Conservation (phyloP, 1,140 invertebrate species). For the Cotesia vestalis region DNA sequence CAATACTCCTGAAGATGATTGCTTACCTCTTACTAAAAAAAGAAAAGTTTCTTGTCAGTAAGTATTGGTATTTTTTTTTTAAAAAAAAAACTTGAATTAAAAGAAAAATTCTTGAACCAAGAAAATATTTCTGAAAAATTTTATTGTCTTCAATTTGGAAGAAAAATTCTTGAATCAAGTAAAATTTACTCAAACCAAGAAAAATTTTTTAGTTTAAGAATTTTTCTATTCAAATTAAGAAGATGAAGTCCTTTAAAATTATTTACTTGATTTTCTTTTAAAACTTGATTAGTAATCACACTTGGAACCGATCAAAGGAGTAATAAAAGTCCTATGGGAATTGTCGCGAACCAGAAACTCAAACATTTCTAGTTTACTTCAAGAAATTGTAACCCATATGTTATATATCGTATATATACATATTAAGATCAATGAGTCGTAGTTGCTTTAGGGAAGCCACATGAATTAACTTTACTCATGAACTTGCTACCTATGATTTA, state of each 20-base stretch:
- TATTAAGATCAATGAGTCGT: conserved; percentile 27
- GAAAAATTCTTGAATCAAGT: too few species aligned
- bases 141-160: too few species aligned
- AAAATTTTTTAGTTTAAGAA: neutral
- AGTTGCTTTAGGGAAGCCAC: conserved; percentile 16
- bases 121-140: too few species aligned
- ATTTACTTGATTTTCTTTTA: neutral
- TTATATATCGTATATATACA: neutral
- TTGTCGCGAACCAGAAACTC: neutral
- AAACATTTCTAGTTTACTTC: conserved; percentile 15
- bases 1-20: conserved; percentile 46
- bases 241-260: neutral
- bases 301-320: conserved; percentile 47
- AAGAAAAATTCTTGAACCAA: too few species aligned
- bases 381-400: conserved; percentile 4
- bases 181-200: neutral
- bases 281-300: conserved; percentile 47
- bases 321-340: conserved; percentile 39
- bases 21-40: conserved; percentile 47
- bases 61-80: conserved; percentile 42
- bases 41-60: conserved; percentile 58
- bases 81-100: neutral
- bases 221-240: too few species aligned
- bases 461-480: conserved; percentile 18
- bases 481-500: conserved; percentile 12